These are phyloP conservation scores for Pelochelys cantorii DNA, from an alignment of 2,797 vertebrate genomes.

Conservation along the genomic window DNA sequence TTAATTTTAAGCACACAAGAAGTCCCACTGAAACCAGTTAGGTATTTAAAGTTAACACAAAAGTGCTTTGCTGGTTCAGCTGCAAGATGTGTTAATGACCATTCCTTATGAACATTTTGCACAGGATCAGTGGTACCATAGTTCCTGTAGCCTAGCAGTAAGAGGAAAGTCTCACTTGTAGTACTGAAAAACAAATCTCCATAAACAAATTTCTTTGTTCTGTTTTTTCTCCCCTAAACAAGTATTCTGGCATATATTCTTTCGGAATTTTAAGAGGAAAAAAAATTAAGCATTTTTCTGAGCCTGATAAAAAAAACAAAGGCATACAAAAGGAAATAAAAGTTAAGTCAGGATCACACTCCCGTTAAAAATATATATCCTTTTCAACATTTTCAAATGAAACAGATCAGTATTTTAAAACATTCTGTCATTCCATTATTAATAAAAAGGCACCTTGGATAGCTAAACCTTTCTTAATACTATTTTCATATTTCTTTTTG, in stretches of 20 bases:
- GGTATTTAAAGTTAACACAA: neutral
- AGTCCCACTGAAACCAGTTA: neutral
- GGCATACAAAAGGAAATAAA: constrained; percentile 1
- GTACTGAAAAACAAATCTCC: neutral
- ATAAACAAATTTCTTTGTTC: neutral
- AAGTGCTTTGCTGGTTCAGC: neutral
- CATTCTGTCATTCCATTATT: constrained; percentile 57
- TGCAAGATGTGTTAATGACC: neutral
- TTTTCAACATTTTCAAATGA: constrained; percentile 53
- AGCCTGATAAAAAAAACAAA: constrained; percentile 10
- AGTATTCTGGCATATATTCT: neutral
- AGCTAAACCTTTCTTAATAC: too few relatives aligned
- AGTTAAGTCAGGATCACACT: constrained; percentile 29
- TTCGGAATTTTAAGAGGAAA: neutral
- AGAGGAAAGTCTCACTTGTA: neutral
- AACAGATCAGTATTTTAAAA: constrained; percentile 54
- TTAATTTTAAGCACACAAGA: neutral
- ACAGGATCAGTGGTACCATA: fast-evolving
- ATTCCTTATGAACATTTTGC: neutral
- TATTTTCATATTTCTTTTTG: constrained; percentile 70
- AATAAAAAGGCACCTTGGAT: constrained; percentile 43
- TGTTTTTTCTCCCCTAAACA: neutral
- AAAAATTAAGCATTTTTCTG: neutral
- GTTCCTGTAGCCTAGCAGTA: neutral
- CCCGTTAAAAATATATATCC: constrained; percentile 29